Conservation (phyloP, 2,797 vertebrate species). For the Tapirus indicus region DNA sequence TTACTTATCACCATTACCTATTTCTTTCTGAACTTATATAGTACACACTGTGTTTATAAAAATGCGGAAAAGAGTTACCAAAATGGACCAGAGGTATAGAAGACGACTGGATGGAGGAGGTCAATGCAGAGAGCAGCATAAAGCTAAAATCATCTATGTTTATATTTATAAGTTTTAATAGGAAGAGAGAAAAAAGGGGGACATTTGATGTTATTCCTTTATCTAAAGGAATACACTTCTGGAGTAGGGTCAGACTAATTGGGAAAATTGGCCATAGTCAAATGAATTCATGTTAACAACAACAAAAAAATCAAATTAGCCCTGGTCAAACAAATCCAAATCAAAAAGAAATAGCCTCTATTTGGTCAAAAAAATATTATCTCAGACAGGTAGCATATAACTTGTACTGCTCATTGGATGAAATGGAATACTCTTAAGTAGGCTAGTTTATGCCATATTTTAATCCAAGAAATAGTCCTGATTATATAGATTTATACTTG, state of each 20-base stretch:
- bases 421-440: neutral
- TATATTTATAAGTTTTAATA: slow-evolving; percentile 24
- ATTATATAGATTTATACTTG: neutral
- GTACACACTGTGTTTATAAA: neutral
- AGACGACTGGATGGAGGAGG: neutral
- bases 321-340: neutral
- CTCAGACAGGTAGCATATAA: neutral
- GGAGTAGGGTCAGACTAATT: neutral
- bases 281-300: neutral
- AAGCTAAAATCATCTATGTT: neutral
- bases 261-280: neutral
- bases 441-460: neutral
- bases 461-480: neutral
- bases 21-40: neutral
- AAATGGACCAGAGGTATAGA: neutral
- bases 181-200: neutral
- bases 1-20: neutral
- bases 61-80: neutral
- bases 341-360: slow-evolving; percentile 25
- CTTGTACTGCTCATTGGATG: neutral
- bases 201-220: neutral
- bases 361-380: neutral
- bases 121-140: neutral
- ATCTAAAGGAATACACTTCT: neutral
- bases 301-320: slow-evolving; percentile 13